These are phyloP conservation scores for Pimephales promelas DNA, from an alignment of 2,113 vertebrate genomes.

Conservation along the genomic window DNA sequence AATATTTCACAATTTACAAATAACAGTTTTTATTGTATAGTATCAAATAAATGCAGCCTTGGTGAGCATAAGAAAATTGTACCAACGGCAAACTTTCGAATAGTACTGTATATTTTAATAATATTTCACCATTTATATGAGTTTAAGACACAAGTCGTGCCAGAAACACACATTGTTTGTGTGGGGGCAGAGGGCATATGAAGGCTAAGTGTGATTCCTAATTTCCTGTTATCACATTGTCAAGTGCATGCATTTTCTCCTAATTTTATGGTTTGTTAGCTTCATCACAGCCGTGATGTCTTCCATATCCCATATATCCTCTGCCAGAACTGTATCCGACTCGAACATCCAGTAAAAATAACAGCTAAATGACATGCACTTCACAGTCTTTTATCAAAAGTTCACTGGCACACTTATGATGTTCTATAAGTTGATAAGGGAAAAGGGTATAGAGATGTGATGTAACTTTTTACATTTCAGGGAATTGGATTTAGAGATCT, in stretches of 20 bases:
- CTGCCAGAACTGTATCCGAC: neutral
- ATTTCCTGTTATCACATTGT: constrained; percentile 26
- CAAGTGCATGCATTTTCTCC: constrained; percentile 1
- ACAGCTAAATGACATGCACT: neutral
- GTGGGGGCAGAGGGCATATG: constrained; percentile 31
- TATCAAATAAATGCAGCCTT: neutral
- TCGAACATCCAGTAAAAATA: neutral
- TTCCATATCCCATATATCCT: constrained; percentile 14
- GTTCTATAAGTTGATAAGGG: neutral
- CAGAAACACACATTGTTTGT: constrained; percentile 11
- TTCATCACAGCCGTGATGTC: constrained; percentile 14
- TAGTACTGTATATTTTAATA: neutral
- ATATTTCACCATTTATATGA: neutral
- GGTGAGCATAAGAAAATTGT: neutral
- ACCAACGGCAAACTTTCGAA: neutral
- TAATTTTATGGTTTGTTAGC: constrained; percentile 43
- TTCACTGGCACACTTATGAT: neutral
- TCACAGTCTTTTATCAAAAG: constrained; percentile 28
- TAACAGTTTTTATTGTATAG: neutral
- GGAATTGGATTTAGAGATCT: constrained; percentile 20
- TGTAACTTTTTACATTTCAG: constrained; percentile 26
- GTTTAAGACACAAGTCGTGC: neutral
- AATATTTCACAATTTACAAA: neutral
- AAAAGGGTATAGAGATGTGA: constrained; percentile 12
- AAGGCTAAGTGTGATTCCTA: constrained; percentile 28